Base-by-base conservation (phyloP, 2,888 invertebrate species). In the Biston stratarius region DNA sequence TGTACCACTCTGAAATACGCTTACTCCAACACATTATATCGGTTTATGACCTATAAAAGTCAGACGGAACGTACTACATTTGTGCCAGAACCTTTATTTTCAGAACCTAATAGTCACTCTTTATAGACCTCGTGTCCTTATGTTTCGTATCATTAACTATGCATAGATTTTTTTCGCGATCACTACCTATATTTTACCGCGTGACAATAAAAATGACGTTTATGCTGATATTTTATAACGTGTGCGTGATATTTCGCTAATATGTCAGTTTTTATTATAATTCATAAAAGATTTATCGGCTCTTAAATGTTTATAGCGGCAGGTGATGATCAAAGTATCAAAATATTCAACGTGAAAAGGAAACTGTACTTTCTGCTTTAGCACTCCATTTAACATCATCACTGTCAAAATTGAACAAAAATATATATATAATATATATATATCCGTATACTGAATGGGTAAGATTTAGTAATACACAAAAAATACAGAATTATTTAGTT, bases 21-120 rank as follows among this genome's bases (percentile, higher is more conserved):
- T 90, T 87, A 89, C 89, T 83, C 89, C 88, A 81, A 86, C 90
- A 90, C 91, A 93, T 93, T 93, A 94, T 92, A 88, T 91, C 87
- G 83, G 86, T 94, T 94, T 93, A 94, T 91, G 86, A 92, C 88
- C 93, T 85, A 94, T 94, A 93, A 93, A 94, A 92, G 93, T 93
- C 92, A 90, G 85, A 76, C 81, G 80, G 80, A 89, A 91, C 88
- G 88, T 88, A 92, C 88, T 91, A 90, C 89, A 88, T 92, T 94
- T 93, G 91, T 86, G 88, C 88, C 80, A 67, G 84, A 85, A 88
- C 90, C 92, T 90, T 92, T 91, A 92, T 90, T 90, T 91, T 87
- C 90, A 85, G 89, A 86, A 87, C 85, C 89, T 90, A 90, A 91
- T 89, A 89, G 85, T 77, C 83, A 85, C 85, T 86, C 87, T 91